Percentiles rank a stretch among this genome's conserved stretches.
phyloP scores from a whole-genome alignment of 1,140 invertebrate species.

The Oryctes rhinoceros region DNA sequence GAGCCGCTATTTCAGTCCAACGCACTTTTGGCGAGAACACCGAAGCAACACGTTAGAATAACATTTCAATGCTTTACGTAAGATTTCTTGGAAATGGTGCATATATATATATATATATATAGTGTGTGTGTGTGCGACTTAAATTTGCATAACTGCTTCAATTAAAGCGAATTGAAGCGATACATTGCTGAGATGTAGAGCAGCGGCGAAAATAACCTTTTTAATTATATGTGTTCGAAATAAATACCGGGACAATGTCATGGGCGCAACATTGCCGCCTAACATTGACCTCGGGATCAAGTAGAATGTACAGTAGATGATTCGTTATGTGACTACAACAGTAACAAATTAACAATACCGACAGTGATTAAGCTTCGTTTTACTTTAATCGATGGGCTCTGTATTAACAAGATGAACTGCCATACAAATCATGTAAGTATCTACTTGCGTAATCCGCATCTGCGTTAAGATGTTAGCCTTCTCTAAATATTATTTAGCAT shows the following conservation, averaged over 20 bases:
- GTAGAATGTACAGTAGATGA: neutral
- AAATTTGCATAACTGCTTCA: conserved; percentile 12
- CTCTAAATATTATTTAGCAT: neutral
- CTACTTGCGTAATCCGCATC: neutral
- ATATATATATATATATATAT: too few relatives aligned
- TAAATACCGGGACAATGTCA: conserved; percentile 23
- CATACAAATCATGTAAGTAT: neutral
- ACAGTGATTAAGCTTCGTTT: neutral
- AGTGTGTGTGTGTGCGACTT: neutral
- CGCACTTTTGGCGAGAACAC: too few relatives aligned
- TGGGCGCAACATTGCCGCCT: neutral
- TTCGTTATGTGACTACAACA: neutral
- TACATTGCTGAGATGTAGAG: neutral
- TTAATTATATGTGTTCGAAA: neutral
- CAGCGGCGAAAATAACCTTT: neutral
- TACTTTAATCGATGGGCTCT: conserved; percentile 16
- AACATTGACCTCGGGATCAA: conserved; percentile 26
- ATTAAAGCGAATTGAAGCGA: conserved; percentile 10
- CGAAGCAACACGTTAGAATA: too few relatives aligned
- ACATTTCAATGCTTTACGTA: too few relatives aligned
- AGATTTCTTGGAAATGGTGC: too few relatives aligned
- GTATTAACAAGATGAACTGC: neutral
- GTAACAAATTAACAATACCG: neutral
- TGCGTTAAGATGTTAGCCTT: neutral
- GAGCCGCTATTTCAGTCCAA: too few relatives aligned